Conservation (phyloP, 2,888 invertebrate genomes). For the Hyposoter dolosus region DNA sequence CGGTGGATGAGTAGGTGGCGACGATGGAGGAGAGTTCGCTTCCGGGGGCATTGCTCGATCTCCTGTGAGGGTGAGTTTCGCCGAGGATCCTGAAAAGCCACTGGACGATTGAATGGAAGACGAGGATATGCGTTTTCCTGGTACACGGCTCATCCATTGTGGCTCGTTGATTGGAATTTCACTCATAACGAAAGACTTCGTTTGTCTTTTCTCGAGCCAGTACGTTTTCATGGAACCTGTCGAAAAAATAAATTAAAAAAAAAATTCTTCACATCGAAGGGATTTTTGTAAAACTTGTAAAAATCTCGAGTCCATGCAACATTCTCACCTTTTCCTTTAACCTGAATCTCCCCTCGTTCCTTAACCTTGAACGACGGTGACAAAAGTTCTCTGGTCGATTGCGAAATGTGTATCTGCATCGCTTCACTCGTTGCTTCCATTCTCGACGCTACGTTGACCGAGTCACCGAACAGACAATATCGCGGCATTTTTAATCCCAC, state of each 20-base stretch:
- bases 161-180: conserved; percentile 80
- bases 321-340: conserved; percentile 93
- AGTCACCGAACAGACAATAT: conserved; percentile 94
- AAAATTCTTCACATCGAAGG: not conserved
- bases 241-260: not conserved
- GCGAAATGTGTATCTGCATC: conserved; percentile 98
- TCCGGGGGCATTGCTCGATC: not conserved
- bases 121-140: conserved; percentile 80
- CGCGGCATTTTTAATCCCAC: conserved; percentile 97
- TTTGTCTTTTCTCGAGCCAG: conserved; percentile 92
- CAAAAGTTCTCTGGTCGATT: conserved; percentile 92
- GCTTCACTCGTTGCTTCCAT: conserved; percentile 97
- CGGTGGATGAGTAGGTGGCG: conserved; percentile 71
- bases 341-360: conserved; percentile 93
- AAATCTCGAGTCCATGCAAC: not conserved
- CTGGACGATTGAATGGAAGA: conserved; percentile 53
- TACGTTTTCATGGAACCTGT: conserved; percentile 94
- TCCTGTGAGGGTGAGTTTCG: not conserved
- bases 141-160: conserved; percentile 83
- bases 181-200: conserved; percentile 86
- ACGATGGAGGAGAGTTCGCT: not conserved
- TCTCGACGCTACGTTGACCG: conserved; percentile 95
- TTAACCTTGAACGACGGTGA: conserved; percentile 90
- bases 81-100: conserved; percentile 57
- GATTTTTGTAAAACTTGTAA: not conserved